Evolutionary conservation across 1,140 invertebrate genomes (phyloP).

Genomic region (Streblospio benedicti): DNA sequence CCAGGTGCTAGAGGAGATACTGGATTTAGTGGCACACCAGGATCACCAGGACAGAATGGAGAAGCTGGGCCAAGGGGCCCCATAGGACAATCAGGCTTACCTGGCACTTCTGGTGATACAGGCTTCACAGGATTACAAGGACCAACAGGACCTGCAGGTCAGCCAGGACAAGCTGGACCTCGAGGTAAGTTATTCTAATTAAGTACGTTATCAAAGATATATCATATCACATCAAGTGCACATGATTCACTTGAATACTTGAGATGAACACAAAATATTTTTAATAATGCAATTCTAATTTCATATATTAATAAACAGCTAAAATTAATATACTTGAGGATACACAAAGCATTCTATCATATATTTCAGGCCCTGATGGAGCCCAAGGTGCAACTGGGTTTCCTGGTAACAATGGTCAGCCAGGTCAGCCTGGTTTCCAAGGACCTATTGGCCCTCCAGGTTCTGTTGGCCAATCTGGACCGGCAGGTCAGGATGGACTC

Average conservation of each 20-base stretch:
- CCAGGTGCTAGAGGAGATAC: conserved; percentile 7
- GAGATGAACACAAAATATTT: too few species aligned
- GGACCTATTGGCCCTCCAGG: not conserved
- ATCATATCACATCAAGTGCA: too few species aligned
- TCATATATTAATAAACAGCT: too few species aligned
- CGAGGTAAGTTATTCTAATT: too few species aligned
- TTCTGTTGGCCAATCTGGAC: conserved; percentile 1
- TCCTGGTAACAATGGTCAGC: not conserved
- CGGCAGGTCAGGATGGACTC: conserved; percentile 2
- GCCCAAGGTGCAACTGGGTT: not conserved
- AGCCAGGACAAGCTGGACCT: not conserved
- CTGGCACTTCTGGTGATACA: conserved; percentile 5
- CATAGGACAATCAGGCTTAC: conserved; percentile 9
- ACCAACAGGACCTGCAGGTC: conserved; percentile 1
- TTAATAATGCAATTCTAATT: too few species aligned
- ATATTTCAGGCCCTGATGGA: conserved; percentile 6
- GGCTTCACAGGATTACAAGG: conserved; percentile 10
- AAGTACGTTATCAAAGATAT: too few species aligned
- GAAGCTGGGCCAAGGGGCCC: conserved; percentile 5
- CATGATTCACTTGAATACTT: too few species aligned
- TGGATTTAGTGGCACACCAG: conserved; percentile 12
- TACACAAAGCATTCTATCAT: too few species aligned
- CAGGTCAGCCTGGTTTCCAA: not conserved
- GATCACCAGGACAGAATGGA: conserved; percentile 15
- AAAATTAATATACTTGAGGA: too few species aligned